A percentile compares a stretch with the other conserved stretches of the same genome.
Evolutionary conservation across 2,797 vertebrate species (phyloP).

Genomic region (Liparis tanakae): DNA sequence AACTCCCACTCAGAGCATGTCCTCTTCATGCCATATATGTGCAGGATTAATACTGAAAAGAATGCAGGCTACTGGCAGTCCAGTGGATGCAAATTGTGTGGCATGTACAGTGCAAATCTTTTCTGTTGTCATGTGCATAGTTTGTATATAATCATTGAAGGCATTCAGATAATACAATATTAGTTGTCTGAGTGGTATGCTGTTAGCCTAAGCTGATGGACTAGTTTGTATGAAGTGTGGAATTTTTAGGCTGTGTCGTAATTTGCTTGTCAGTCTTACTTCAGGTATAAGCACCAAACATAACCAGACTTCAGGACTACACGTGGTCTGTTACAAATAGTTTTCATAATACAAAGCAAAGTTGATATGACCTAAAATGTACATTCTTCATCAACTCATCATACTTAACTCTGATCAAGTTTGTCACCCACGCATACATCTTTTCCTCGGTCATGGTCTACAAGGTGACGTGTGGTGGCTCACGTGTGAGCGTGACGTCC

Average conservation of each 20-base stretch:
- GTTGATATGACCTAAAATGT: constrained; percentile 35
- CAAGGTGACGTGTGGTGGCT: constrained; percentile 40
- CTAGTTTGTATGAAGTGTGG: constrained; percentile 11
- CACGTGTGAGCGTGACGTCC: constrained; percentile 50
- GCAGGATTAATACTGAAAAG: constrained; percentile 28
- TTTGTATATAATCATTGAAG: constrained; percentile 6
- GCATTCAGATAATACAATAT: constrained; percentile 25
- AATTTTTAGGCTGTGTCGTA: constrained; percentile 14
- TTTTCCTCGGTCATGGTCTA: constrained; percentile 28
- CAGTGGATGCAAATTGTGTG: constrained; percentile 4
- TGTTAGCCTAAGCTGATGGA: constrained; percentile 29
- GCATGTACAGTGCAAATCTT: background rate
- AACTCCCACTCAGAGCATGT: constrained; percentile 45
- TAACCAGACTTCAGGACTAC: constrained; percentile 2
- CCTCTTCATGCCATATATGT: constrained; percentile 22
- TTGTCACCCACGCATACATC: constrained; percentile 45
- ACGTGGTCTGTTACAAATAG: constrained; percentile 15
- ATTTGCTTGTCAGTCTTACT: constrained; percentile 30
- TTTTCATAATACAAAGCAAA: constrained; percentile 24
- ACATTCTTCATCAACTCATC: constrained; percentile 28
- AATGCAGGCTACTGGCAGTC: constrained; percentile 9
- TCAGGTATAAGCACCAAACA: constrained; percentile 28
- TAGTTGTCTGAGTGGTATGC: constrained; percentile 4
- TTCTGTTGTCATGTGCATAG: background rate
- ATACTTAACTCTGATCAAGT: constrained; percentile 47